These are phyloP conservation scores for Phocoena sinus DNA, from an alignment of 2,113 vertebrate species.

Conservation along the genomic window DNA sequence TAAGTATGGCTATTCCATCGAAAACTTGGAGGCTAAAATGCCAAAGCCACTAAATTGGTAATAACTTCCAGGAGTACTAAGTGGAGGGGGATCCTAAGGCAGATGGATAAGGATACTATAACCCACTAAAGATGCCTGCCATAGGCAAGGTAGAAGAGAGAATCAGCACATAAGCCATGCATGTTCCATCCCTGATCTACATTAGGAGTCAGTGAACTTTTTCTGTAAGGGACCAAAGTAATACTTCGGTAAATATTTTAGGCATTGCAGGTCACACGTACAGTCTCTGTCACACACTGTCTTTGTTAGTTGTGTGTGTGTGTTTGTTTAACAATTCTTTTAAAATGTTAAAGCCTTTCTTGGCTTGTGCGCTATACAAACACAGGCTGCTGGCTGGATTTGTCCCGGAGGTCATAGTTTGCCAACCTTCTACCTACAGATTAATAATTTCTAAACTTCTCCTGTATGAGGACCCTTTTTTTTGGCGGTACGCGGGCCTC, in stretches of 20 bases:
- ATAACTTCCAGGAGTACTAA: background rate
- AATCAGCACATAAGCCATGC: background rate
- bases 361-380: background rate
- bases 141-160: background rate
- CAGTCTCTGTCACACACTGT: background rate
- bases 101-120: background rate
- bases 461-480: background rate
- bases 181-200: background rate
- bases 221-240: background rate
- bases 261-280: background rate
- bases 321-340: background rate
- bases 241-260: background rate
- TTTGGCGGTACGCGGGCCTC: too few relatives aligned
- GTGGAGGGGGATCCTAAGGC: background rate
- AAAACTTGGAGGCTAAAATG: background rate
- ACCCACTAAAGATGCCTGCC: background rate
- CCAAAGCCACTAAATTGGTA: background rate
- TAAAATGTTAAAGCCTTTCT: background rate
- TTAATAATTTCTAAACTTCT: background rate
- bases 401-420: background rate
- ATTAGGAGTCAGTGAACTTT: background rate
- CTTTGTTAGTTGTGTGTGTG: background rate
- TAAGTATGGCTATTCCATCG: background rate
- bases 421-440: background rate
- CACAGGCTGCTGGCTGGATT: background rate